Evolutionary conservation across 2,888 invertebrate species (phyloP), one percentile per base, ranked within the genome.

Genomic region (Dicyrtoma fusca): DNA sequence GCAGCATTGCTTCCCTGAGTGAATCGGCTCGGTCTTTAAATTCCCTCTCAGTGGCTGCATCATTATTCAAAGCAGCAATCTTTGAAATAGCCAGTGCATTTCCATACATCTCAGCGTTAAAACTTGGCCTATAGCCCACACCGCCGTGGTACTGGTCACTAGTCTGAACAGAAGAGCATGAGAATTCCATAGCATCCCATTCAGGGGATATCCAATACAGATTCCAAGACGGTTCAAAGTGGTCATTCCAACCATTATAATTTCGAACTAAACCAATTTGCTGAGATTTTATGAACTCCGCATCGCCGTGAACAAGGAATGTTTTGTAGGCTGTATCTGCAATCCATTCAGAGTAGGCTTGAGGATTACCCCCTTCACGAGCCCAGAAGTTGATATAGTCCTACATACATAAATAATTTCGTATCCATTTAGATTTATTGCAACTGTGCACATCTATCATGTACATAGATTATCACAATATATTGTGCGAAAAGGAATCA

Each of bases 351-450:
- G 78, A 78, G 61, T 79, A 79, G 44, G 76, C 74, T 21, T 76
- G 71, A 13, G 62, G 57, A 61, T 71, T 71, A 11, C 74, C 77
- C 4, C 79, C 79, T 73, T 77, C 78, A 34, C 78, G 61, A 1
- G 77, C 23, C 79, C 79, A 79, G 59, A 78, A 76, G 51, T 78
- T 78, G 14, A 79, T 76, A 73, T 79, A 79, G 59, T 78, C 79
- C 74, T 76, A 19, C 13, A 55, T 17, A 57, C n/a, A 17, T 6
- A 13, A 44, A 44, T 11, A 49, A 49, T n/a, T 34, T 34, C n/a
- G n/a, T n/a, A n/a, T n/a, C 34, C 34, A 34, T 34, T 34, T 34
- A 8, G 8, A 34, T 5, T 34, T 34, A 34, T 34, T 34, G 3
- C 3, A 34, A 34, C 8, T 34, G 4, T 34, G 34, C 34, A 8